Conservation (phyloP, 2,888 invertebrate species). For the Caenorhabditis zanzibari region DNA sequence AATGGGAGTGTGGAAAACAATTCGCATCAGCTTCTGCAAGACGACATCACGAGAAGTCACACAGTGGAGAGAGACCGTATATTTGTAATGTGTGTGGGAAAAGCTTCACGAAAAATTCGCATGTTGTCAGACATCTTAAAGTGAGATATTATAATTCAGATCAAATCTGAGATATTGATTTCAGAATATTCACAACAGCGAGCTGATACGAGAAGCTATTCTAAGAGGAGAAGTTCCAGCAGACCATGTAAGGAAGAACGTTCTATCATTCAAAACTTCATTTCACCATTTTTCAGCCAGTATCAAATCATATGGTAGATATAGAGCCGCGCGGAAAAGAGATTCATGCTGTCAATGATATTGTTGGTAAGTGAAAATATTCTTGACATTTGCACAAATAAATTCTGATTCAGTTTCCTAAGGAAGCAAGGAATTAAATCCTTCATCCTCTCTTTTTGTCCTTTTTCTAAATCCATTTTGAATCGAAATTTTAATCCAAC, state of each 20-base stretch:
- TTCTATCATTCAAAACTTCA: neutral
- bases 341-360: constrained; percentile 27
- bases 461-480: constrained; percentile 1
- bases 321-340: constrained; percentile 46
- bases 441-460: neutral
- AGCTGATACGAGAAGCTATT: neutral
- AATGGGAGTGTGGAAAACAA: constrained; percentile 78
- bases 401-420: neutral
- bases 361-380: constrained; percentile 24
- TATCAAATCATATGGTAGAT: constrained; percentile 4
- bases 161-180: neutral
- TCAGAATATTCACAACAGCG: constrained; percentile 42
- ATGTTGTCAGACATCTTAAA: constrained; percentile 69
- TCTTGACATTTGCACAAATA: neutral
- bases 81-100: constrained; percentile 67
- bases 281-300: neutral
- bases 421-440: neutral
- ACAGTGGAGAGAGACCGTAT: constrained; percentile 71
- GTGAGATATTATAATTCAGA: constrained; percentile 11
- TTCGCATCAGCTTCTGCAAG: constrained; percentile 76
- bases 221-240: neutral
- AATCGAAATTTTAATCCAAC: constrained; percentile 12
- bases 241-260: neutral
- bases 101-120: constrained; percentile 69
- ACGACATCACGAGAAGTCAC: constrained; percentile 74